These are phyloP conservation scores for Nymphalis urticae DNA, from an alignment of 2,888 invertebrate genomes.

Conservation along the genomic window DNA sequence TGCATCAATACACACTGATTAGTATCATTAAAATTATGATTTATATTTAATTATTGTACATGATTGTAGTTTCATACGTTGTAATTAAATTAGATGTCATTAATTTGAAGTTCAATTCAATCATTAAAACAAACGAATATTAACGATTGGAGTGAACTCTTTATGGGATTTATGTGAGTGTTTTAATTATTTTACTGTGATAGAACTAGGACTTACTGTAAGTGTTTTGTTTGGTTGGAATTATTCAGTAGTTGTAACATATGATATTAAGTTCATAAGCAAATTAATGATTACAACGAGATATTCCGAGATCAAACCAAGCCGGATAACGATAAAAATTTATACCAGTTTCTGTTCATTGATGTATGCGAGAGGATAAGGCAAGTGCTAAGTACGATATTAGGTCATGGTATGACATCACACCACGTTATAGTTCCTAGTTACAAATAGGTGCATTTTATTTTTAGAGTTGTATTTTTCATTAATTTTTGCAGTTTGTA, in stretches of 20 bases:
- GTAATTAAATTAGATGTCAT: constrained; percentile 13
- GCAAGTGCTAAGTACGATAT: constrained; percentile 22
- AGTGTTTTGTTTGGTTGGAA: constrained; percentile 30
- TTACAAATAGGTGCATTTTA: constrained; percentile 75
- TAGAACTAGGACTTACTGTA: constrained; percentile 69
- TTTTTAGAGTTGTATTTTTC: constrained; percentile 49
- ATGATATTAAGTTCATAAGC: constrained; percentile 18
- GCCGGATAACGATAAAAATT: neutral
- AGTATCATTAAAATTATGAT: constrained; percentile 13
- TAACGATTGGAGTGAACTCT: constrained; percentile 37
- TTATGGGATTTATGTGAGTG: constrained; percentile 45
- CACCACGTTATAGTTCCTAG: constrained; percentile 68
- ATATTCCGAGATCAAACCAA: constrained; percentile 10
- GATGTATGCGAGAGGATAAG: neutral
- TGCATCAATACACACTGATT: constrained; percentile 37
- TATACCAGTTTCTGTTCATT: neutral
- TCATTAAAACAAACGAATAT: neutral
- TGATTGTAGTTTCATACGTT: constrained; percentile 6
- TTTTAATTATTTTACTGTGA: constrained; percentile 78
- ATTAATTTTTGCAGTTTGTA: constrained; percentile 18
- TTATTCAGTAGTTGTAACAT: constrained; percentile 17
- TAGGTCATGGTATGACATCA: constrained; percentile 38
- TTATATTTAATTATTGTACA: constrained; percentile 12
- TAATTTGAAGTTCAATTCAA: constrained; percentile 24
- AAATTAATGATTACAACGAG: constrained; percentile 12